Percentiles rank a stretch among this genome's conserved stretches.
Evolutionary conservation across 2,888 invertebrate species (phyloP).

Genomic region (Eupithecia subumbrata): DNA sequence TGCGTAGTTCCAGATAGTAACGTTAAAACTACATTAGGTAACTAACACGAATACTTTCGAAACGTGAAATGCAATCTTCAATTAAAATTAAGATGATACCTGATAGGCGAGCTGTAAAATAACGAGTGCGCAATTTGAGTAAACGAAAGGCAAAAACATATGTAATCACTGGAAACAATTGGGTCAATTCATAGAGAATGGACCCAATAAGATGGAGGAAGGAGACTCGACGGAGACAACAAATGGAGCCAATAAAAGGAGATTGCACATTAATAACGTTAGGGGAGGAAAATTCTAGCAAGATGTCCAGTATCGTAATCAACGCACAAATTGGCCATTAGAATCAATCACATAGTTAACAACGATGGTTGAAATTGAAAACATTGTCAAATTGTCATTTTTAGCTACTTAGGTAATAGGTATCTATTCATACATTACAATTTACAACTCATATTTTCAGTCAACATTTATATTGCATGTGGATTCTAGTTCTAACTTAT

Average conservation of each 20-base stretch:
- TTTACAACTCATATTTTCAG: background rate
- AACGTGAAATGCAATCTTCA: constrained; percentile 32
- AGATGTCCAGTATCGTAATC: constrained; percentile 12
- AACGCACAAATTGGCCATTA: background rate
- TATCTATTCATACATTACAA: background rate
- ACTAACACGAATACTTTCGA: constrained; percentile 44
- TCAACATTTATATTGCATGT: background rate
- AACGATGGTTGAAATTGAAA: background rate
- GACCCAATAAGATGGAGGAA: constrained; percentile 18
- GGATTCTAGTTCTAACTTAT: background rate
- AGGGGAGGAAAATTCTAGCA: constrained; percentile 8
- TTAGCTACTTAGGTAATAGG: background rate
- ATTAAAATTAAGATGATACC: constrained; percentile 1
- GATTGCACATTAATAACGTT: constrained; percentile 18
- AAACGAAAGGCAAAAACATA: background rate
- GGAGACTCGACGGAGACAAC: constrained; percentile 28
- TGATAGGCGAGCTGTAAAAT: background rate
- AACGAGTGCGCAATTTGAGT: background rate
- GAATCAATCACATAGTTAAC: background rate
- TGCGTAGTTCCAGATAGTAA: constrained; percentile 41
- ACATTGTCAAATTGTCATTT: background rate
- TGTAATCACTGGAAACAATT: constrained; percentile 28
- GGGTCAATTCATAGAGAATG: constrained; percentile 27
- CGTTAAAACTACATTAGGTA: constrained; percentile 41
- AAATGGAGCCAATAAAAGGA: constrained; percentile 27